phyloP scores from a whole-genome alignment of 2,113 vertebrate species.

The Scortum barcoo region DNA sequence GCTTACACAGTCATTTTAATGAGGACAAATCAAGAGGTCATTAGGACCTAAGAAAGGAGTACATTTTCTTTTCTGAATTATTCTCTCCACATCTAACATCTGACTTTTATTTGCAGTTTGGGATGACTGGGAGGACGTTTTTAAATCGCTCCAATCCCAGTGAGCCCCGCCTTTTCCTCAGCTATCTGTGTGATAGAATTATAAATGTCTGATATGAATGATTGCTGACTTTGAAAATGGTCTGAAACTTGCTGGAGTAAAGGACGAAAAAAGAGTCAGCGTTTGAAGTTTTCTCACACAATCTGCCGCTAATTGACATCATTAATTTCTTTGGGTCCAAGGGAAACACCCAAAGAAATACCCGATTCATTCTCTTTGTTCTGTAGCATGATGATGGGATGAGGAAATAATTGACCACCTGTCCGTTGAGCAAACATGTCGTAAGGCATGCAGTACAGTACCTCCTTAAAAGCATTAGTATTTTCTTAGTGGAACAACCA shows the following conservation, averaged over 20 bases:
- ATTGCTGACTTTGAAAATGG: conserved; percentile 4
- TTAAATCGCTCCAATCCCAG: background rate
- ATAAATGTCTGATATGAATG: conserved; percentile 3
- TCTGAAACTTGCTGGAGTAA: background rate
- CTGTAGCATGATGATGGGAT: no score
- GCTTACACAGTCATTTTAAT: background rate
- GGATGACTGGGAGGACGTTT: background rate
- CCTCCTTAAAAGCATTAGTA: background rate
- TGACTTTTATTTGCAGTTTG: background rate
- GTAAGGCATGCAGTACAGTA: background rate
- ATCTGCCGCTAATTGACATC: conserved; percentile 10
- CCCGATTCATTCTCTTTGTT: background rate
- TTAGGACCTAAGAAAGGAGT: background rate
- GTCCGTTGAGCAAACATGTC: background rate
- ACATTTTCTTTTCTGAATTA: background rate
- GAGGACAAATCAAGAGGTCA: background rate
- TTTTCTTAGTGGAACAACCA: background rate
- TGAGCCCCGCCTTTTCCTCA: conserved; percentile 42
- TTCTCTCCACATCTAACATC: background rate
- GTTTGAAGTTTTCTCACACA: conserved; percentile 24
- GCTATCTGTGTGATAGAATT: conserved; percentile 10
- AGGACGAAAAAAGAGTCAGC: background rate
- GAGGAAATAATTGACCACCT: no score
- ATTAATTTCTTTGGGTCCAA: conserved; percentile 2
- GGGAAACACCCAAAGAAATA: conserved; percentile 9